Evolutionary conservation across 2,797 vertebrate species (phyloP), one percentile per base, ranked within the genome.

Genomic region (Florisuga fusca): DNA sequence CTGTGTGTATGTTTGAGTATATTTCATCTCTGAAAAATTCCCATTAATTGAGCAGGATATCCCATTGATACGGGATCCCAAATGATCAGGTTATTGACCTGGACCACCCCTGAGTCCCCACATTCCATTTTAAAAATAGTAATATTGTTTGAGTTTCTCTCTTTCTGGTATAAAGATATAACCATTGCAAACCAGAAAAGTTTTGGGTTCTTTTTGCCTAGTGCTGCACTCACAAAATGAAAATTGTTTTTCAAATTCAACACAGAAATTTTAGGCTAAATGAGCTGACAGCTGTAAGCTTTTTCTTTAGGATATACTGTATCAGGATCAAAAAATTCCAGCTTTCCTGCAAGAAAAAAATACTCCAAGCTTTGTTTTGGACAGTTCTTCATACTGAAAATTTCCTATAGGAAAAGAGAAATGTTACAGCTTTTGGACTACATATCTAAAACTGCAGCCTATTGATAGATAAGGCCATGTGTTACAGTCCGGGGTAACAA

Each of bases 191-290:
- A 66, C 1, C 12, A 21, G 2, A 51, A 33, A 50, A 45, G 1
- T 15, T 84, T 79, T 50, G 13, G 2, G 25, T 66, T n/a, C 12
- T 62, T 21, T 92, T 92, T 90, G 41, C 13, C 41, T 15, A 74
- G 5, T 76, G 12, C 20, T 81, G 6, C 25, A 59, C 4, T 73
- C 18, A 73, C 1, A 75, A 81, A 86, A 68, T n/a, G 4, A 6
- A 63, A 87, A 36, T 4, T 50, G 3, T 26, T 84, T 85, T 86
- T 72, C n/a, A 90, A 78, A 86, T 78, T 72, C n/a, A 88, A 20
- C 5, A 45, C 4, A 72, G 26, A 85, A 86, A 73, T 64, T 78
- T 80, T 86, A 33, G 25, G 19, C 48, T 45, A 73, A 94, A 81
- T 78, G 2, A 2, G 10, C 80, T 51, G 22, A 55, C 4, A 81